Percentiles rank a stretch among this genome's conserved stretches.
Conservation (phyloP, 2,797 vertebrate species). For the Chaenodraco wilsoni region DNA sequence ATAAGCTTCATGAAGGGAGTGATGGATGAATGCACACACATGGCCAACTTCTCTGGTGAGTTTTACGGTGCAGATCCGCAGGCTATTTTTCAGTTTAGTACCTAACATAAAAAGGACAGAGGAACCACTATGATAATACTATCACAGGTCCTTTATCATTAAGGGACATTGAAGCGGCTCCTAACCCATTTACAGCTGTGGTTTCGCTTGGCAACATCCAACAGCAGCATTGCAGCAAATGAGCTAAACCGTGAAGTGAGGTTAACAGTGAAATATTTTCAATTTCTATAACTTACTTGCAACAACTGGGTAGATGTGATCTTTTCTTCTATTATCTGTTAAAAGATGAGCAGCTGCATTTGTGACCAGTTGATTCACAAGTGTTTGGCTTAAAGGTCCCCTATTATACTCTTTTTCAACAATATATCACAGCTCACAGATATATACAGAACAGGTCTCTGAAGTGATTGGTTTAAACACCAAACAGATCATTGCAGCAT, state of each 20-base stretch:
- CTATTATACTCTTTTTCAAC: too few species aligned
- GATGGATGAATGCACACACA: constrained; percentile 99
- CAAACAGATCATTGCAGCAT: too few species aligned
- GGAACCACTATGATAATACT: not conserved
- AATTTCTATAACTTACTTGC: not conserved
- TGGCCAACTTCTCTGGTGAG: constrained; percentile 96
- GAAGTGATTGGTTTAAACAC: too few species aligned
- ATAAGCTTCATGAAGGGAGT: constrained; percentile 98
- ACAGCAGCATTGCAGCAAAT: not conserved
- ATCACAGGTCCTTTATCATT: not conserved
- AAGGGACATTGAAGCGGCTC: not conserved
- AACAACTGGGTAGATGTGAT: not conserved
- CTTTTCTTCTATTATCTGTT: not conserved
- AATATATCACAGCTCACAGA: too few species aligned
- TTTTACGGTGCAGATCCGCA: not conserved
- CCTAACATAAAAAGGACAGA: not conserved
- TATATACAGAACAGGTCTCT: too few species aligned
- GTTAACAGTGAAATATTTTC: not conserved
- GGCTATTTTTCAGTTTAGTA: not conserved
- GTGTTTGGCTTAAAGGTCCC: too few species aligned
- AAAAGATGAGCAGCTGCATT: not conserved
- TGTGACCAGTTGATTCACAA: too few species aligned
- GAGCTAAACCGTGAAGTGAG: not conserved
- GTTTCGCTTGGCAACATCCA: not conserved
- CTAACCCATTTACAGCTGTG: not conserved